Evolutionary conservation across 1,140 invertebrate species (phyloP), one percentile per base, ranked within the genome.

Genomic region (Pantala flavescens): DNA sequence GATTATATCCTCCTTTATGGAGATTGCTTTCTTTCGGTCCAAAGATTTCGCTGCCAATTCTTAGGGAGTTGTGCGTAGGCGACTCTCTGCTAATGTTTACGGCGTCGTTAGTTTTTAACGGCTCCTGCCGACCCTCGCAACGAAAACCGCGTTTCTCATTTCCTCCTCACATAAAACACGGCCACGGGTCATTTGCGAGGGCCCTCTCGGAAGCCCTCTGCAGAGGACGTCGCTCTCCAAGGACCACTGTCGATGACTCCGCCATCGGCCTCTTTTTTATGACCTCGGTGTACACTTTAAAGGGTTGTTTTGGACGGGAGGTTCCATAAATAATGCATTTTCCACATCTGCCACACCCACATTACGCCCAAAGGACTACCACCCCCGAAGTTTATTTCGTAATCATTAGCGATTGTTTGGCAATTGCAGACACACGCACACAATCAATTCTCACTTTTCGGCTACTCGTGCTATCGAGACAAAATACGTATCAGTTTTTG

Each of bases 81-180:
- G 16, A 63, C n/a, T 63, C 49, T 63, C 49, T 5, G 49, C 49
- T 63, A 63, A 63, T 63, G 49, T 63, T 63, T 63, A 63, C 49
- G 49, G 49, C 49, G 49, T 63, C 49, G 49, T 63, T 63, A 63
- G n/a, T 63, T 63, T 63, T 63, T 63, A 63, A 63, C 12, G 49
- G 49, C 49, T 12, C 28, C 28, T 36, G 28, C 28, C 28, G 28
- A 36, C 28, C 28, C 28, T 9, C 3, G 28, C 28, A 36, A 36
- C 28, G 28, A 36, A 36, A 36, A 36, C 28, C 28, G 28, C 28
- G 28, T 36, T 36, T 36, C 28, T 36, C 28, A 36, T 36, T 36
- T 36, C 28, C 28, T 36, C 28, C 28, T 36, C 28, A 36, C 28
- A 36, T 36, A 36, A 36, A 36, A 36, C 28, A 36, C 49, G 49